phyloP scores from a whole-genome alignment of 2,113 vertebrate genomes.

The Struthidea cinerea region DNA sequence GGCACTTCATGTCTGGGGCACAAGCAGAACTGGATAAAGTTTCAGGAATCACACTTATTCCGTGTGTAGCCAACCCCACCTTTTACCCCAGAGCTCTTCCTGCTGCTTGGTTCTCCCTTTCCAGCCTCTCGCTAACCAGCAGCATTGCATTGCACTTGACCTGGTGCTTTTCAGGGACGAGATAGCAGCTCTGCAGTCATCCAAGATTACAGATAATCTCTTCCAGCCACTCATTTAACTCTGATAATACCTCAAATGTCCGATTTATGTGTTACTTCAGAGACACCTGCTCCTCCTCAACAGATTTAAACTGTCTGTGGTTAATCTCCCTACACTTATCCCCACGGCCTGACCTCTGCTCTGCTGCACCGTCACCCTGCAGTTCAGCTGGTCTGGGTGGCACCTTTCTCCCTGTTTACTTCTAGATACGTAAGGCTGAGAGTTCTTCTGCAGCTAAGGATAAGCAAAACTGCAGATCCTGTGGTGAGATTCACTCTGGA shows the following conservation, averaged over 20 bases:
- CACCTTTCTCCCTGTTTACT: neutral
- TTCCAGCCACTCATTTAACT: neutral
- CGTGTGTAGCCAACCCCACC: fast-evolving
- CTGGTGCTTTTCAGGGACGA: neutral
- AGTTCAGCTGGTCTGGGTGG: neutral
- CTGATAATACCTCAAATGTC: neutral
- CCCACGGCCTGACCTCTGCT: fast-evolving
- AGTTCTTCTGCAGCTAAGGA: neutral
- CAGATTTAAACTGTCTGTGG: neutral
- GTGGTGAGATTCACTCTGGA: neutral
- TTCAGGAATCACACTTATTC: neutral
- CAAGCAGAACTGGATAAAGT: neutral
- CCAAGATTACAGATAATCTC: neutral
- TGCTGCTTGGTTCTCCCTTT: neutral
- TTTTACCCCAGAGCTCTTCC: neutral
- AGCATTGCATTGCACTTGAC: neutral
- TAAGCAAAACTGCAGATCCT: neutral
- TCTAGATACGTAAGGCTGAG: neutral
- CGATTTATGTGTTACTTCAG: neutral
- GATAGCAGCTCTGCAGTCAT: neutral
- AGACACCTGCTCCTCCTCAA: neutral
- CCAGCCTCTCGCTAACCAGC: fast-evolving
- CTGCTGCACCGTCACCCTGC: neutral
- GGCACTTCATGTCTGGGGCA: neutral
- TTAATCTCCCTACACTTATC: neutral